Conservation (phyloP, 2,113 vertebrate species). For the Illadopsis cleaveri region DNA sequence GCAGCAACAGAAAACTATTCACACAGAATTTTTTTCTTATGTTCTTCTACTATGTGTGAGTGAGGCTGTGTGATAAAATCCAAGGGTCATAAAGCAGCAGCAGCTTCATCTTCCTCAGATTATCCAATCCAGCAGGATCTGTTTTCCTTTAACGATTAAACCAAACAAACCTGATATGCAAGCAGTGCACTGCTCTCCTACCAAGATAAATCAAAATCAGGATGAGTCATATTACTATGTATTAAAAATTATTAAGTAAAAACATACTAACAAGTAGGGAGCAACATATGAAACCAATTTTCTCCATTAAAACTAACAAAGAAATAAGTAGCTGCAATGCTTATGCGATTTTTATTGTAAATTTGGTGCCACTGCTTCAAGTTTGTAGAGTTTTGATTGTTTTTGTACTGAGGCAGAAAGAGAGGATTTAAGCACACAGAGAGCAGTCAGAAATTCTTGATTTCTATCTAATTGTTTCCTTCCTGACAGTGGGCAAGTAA, state of each 20-base stretch:
- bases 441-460: neutral
- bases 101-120: neutral
- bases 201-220: neutral
- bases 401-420: neutral
- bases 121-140: rapidly evolving
- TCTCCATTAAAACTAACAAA: neutral
- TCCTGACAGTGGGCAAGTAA: neutral
- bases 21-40: neutral
- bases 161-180: neutral
- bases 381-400: neutral
- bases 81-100: neutral
- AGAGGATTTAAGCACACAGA: neutral
- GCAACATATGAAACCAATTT: neutral
- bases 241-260: neutral
- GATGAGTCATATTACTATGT: neutral
- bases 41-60: neutral
- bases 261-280: neutral
- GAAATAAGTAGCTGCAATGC: neutral
- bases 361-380: neutral
- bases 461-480: neutral
- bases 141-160: neutral
- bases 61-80: neutral
- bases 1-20: neutral
- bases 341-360: neutral
- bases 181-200: neutral